Base-by-base conservation (phyloP, 2,113 vertebrate genomes). In the Platycercus adscitus region DNA sequence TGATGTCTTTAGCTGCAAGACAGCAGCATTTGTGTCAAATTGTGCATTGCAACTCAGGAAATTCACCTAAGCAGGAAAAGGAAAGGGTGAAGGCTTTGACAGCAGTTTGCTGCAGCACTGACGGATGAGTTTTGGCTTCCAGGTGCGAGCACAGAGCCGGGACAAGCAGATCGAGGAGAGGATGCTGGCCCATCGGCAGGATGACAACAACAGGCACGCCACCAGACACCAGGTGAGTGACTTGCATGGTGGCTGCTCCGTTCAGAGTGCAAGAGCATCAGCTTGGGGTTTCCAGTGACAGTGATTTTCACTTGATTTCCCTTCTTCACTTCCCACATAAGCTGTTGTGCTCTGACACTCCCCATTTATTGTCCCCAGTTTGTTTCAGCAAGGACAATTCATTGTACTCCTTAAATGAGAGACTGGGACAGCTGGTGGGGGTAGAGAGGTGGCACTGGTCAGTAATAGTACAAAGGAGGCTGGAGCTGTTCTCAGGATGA, bases 101-200 rank as follows among this genome's bases (percentile, higher is more conserved):
- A 21, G 41, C 9, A 9, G 35, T 14, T 72, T 83, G 10, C 58
- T 65, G 58, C 60, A 47, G 64, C 55, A 25, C 11, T 92, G 44
- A 91, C 77, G 41, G 91, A 61, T 65, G 94, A 81, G 80, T 95
- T 98, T 94, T 88, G 97, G 81, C 96, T 97, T 96, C 87, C 98
- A 99, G 99, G 99, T 99, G 65, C 99, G 99, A 98, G 99, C 99
- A 8, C 98, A 99, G 97, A 99, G 99, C 85, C 98, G 99, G 39
- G 99, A 99, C 94, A 99, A 99, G 97, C 99, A 99, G 97, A 99
- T 99, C 29, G 99, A 99, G 90, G 99, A 99, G 78, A 77, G 98
- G 66, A 99, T 99, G 97, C 81, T 99, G 96, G 98, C 98, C 29
- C 99, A 99, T 88, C 97, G 97, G 43, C 99, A 99, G 96, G 99